Base-by-base conservation (phyloP, 2,113 vertebrate species). In the Rhinoderma darwinii region DNA sequence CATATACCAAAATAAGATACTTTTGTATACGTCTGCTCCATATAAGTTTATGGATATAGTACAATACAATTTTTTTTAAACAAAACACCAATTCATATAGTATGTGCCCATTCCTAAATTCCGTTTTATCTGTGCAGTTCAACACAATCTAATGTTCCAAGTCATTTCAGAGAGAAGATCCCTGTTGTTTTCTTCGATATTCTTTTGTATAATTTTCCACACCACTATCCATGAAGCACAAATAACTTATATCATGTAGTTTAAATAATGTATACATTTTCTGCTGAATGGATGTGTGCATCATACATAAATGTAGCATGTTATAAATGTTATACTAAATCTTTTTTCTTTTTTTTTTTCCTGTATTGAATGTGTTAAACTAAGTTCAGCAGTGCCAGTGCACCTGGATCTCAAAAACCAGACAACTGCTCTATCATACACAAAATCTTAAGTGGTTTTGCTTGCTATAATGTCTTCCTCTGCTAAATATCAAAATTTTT, bases 391-490 rank as follows among this genome's bases (percentile, higher is more conserved):
- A 39, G 54, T 81, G 78, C 76, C 76, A 79, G 37, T 9, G 50
- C 79, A 82, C 79, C 79, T 66, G 79, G 79, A 44, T 44, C n/a
- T 66, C 41, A 82, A 44, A 66, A 66, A 4, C 35, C 78, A 81
- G 79, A 63, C 25, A 43, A 37, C 43, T 37, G 41, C 81, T 51
- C 43, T 70, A 83, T 68, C 61, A 83, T 51, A 32, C 37, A 61
- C 12, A 89, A 39, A 18, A 59, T 86, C 88, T 89, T 89, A 89
- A 90, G 61, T 83, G 41, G 39, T 66, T 88, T 44, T 27, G 74
- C 32, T n/a, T 20, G 14, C 30, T 82, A 78, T 59, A 84, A 88
- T 80, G 81, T 86, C 59, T 83, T 84, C 50, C 59, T 86, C 80
- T 84, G 47, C 89, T 56, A 78, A 9, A 72, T 20, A 83, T 83